Base-by-base conservation (phyloP, 2,113 vertebrate genomes). In the Carlito syrichta region DNA sequence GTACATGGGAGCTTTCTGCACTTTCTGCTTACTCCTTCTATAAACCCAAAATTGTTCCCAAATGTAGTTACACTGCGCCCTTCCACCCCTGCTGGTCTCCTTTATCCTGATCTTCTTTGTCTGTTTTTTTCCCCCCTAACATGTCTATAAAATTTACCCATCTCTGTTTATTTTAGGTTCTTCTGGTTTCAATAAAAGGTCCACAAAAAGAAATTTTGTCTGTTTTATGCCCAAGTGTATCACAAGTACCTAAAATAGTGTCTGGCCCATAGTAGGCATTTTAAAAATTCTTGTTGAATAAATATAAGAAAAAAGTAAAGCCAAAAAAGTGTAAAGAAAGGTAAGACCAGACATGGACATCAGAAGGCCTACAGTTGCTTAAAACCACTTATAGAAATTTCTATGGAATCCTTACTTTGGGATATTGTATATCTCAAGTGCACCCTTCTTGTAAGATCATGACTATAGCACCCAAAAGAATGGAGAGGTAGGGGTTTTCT, bases 101-200 rank as follows among this genome's bases (percentile, higher is more conserved):
- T 82, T 91, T 85, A 43, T 1, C 71, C 78, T 71, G 52, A 16
- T 43, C 40, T 35, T n/a, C 19, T 45, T 10, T 40, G 3, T 35
- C 6, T 54, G 16, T 48, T 20, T 19, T 32, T n/a, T 60, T 22
- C 58, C n/a, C n/a, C n/a, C 68, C 73, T 86, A 56, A 58, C 19
- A 45, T 54, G 45, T 74, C 68, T 58, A 48, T n/a, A n/a, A 30
- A 68, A 89, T 62, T 86, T 77, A 79, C 7, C 9, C 27, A 38
- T 27, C 83, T 86, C 79, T 81, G 5, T 25, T 89, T 85, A 69
- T 82, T 54, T 93, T 83, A 38, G 66, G 5, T 62, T 89, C 86
- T 74, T 17, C 48, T 74, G 40, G 45, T 54, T 88, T 50, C 54
- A 92, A 25, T 56, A 30, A 22, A 69, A 87, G 10, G 52, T 96